Evolutionary conservation across 2,797 vertebrate genomes (phyloP).

Genomic region (Protonibea diacanthus): DNA sequence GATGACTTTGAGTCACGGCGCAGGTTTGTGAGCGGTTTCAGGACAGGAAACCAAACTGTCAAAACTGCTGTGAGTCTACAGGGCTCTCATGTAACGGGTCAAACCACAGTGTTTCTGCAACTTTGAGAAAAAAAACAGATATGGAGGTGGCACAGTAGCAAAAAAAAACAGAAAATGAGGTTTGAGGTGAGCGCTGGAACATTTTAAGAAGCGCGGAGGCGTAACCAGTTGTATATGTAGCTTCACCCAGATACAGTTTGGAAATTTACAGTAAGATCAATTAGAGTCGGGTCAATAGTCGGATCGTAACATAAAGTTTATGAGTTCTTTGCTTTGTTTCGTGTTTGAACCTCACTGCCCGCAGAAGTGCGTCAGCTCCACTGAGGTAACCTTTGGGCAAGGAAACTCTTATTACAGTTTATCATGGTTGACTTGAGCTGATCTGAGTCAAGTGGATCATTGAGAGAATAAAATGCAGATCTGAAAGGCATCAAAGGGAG

Average conservation of each 20-base stretch:
- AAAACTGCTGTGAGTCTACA: constrained; percentile 14
- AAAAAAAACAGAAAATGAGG: neutral
- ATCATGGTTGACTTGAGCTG: constrained; percentile 64
- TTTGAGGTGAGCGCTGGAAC: constrained; percentile 36
- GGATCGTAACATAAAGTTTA: constrained; percentile 10
- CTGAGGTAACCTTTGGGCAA: constrained; percentile 72
- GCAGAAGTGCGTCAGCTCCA: constrained; percentile 46
- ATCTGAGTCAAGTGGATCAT: constrained; percentile 64
- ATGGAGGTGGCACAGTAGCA: neutral
- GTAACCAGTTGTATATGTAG: neutral
- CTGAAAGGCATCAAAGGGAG: constrained; percentile 50
- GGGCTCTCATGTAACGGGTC: constrained; percentile 32
- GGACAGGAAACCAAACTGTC: constrained; percentile 49
- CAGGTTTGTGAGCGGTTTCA: constrained; percentile 7
- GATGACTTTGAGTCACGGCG: neutral
- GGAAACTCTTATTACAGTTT: constrained; percentile 46
- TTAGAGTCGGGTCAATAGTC: neutral
- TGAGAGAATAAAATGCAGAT: constrained; percentile 67
- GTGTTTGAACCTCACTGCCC: neutral
- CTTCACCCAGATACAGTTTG: neutral
- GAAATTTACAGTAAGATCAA: neutral
- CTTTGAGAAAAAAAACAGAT: constrained; percentile 14
- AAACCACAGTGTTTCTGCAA: constrained; percentile 39
- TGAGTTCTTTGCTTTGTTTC: constrained; percentile 5
- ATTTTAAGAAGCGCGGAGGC: constrained; percentile 12